phyloP scores from a whole-genome alignment of 1,140 invertebrate genomes.

The Acromyrmex heyeri region DNA sequence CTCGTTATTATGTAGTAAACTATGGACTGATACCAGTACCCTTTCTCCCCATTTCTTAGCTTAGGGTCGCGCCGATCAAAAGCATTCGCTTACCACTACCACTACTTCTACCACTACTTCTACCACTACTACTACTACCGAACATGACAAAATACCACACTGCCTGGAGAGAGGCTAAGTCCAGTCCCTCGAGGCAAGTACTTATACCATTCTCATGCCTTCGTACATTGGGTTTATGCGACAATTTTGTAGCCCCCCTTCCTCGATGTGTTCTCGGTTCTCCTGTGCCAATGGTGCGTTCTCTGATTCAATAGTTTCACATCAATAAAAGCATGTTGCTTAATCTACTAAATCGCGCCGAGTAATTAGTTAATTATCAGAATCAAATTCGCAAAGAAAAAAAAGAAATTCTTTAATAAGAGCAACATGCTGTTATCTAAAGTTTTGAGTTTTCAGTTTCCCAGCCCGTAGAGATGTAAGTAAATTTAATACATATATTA shows the following conservation, averaged over 20 bases:
- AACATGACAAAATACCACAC: conserved; percentile 87
- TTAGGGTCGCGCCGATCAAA: conserved; percentile 87
- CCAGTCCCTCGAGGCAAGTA: conserved; percentile 87
- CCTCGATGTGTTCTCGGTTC: conserved; percentile 73
- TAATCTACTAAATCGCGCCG: conserved; percentile 22
- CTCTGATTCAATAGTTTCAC: conserved; percentile 68
- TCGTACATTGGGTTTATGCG: conserved; percentile 81
- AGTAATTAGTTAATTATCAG: neutral
- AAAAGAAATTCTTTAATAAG: conserved; percentile 41
- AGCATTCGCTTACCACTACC: conserved; percentile 87
- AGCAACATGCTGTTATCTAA: conserved; percentile 79
- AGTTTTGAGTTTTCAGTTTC: conserved; percentile 75
- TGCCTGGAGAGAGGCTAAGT: conserved; percentile 86
- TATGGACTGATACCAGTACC: conserved; percentile 86
- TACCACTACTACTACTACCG: conserved; percentile 86
- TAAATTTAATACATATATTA: conserved; percentile 67
- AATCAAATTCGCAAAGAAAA: neutral
- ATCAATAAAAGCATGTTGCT: conserved; percentile 80
- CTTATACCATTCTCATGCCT: conserved; percentile 83
- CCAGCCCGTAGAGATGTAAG: conserved; percentile 50
- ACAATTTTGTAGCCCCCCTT: conserved; percentile 81
- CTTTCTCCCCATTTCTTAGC: conserved; percentile 87
- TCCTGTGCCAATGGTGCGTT: conserved; percentile 75
- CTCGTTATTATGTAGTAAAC: conserved; percentile 78
- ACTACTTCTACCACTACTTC: conserved; percentile 85